Base-by-base conservation (phyloP, 2,888 invertebrate genomes). In the Heliconius charithonia region DNA sequence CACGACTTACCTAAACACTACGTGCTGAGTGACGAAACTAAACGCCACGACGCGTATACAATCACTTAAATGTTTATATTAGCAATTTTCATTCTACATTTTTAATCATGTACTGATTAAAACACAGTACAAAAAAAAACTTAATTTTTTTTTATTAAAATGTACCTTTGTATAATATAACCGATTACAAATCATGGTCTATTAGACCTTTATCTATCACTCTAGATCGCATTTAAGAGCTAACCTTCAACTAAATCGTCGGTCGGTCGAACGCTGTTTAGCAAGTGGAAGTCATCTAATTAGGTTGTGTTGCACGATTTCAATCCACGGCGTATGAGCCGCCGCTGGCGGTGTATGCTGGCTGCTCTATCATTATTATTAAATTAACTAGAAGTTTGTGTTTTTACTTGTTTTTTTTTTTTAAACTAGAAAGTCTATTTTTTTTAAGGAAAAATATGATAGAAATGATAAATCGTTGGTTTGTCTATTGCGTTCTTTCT, bases 281-380 rank as follows among this genome's bases (percentile, higher is more conserved):
- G 65, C 70, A 76, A 74, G 73, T 77, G 75, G 80, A 81, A 80
- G 81, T 80, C 81, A 76, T 82, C 80, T 82, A 81, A 82, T 82
- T 81, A 82, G 82, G 74, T 78, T 71, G 78, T 70, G 72, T 77
- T 78, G 81, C 82, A 82, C 82, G 82, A 82, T 80, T 81, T 81
- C 81, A 76, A 81, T 80, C 81, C 80, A 51, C 80, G 78, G 79
- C 76, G 74, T 78, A 79, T 79, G 79, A 75, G 80, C 76, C 69
- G 82, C 56, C 45, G 45, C 82, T 82, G 81, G 82, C 77, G 78
- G 77, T 22, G 63, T 71, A 71, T 29, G n/a, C 19, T 4, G 4
- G 16, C 45, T 45, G 71, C 32, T 32, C 45, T 72, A 59, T 72
- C 56, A 56, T 56, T 72, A 51, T 32, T 29, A 72, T 56, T 72